These are phyloP conservation scores for Parus major DNA, from an alignment of 2,113 vertebrate species.

Conservation along the genomic window DNA sequence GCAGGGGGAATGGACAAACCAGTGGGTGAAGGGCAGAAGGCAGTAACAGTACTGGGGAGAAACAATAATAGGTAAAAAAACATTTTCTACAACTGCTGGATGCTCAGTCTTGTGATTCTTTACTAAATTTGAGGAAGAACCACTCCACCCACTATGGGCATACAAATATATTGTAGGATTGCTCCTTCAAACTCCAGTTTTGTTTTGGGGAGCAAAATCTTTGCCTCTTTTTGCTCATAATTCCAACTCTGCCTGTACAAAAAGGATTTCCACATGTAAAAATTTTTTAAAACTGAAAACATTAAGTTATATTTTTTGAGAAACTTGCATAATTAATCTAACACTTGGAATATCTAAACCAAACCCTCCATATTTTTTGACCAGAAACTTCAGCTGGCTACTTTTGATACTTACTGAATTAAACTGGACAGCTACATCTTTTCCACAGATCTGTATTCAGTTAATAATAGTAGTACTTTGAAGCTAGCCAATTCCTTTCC, in stretches of 20 bases:
- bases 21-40: neutral
- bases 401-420: too few relatives aligned
- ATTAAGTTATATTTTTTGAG: neutral
- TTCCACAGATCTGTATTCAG: neutral
- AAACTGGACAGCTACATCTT: conserved; percentile 9
- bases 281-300: neutral
- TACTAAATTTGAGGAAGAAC: neutral
- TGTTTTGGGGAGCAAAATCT: neutral
- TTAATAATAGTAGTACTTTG: conserved; percentile 34
- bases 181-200: neutral
- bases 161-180: neutral
- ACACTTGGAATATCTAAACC: conserved; percentile 8
- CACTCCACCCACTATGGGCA: neutral
- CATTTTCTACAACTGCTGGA: neutral
- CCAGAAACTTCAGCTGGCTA: neutral
- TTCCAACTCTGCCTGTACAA: neutral
- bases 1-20: neutral
- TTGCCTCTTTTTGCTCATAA: neutral
- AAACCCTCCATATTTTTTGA: neutral
- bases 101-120: neutral
- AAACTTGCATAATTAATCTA: neutral
- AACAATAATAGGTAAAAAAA: neutral
- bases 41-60: neutral
- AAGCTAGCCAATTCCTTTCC: conserved; percentile 41
- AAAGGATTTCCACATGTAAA: neutral